A percentile compares a stretch with the other conserved stretches of the same genome.
Conservation (phyloP, 2,888 invertebrate species). For the Synanthedon myopaeformis region DNA sequence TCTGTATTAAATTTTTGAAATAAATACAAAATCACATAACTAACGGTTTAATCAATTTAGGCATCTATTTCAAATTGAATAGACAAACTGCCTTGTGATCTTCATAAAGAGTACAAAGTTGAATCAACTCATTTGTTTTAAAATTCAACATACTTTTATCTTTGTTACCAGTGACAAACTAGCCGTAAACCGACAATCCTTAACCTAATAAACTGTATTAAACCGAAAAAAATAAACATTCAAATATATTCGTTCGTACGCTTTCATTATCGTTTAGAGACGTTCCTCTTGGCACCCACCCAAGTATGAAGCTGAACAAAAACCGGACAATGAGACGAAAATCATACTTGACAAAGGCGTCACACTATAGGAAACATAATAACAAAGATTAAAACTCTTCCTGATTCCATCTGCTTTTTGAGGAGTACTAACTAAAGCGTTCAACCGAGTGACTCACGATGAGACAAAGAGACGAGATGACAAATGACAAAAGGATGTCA, state of each 20-base stretch:
- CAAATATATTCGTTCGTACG: not conserved
- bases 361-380: conserved; percentile 5
- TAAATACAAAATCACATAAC: too few species aligned
- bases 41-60: too few species aligned
- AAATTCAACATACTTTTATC: not conserved
- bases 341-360: conserved; percentile 11
- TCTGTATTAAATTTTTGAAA: too few species aligned
- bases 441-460: conserved; percentile 27
- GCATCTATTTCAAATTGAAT: too few species aligned
- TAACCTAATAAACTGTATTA: not conserved
- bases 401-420: conserved; percentile 32
- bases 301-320: conserved; percentile 28
- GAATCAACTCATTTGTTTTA: not conserved
- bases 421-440: conserved; percentile 16
- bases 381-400: conserved; percentile 32
- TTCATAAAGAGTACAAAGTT: not conserved
- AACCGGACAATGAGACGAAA: conserved; percentile 14
- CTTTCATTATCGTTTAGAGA: not conserved
- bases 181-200: not conserved
- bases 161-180: not conserved
- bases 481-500: conserved; percentile 36
- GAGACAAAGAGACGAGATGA: conserved; percentile 36
- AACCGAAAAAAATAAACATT: not conserved
- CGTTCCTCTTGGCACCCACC: conserved; percentile 30
- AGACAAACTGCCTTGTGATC: too few species aligned